These are phyloP conservation scores for Melopsittacus undulatus DNA, from an alignment of 2,797 vertebrate species.

Conservation along the genomic window DNA sequence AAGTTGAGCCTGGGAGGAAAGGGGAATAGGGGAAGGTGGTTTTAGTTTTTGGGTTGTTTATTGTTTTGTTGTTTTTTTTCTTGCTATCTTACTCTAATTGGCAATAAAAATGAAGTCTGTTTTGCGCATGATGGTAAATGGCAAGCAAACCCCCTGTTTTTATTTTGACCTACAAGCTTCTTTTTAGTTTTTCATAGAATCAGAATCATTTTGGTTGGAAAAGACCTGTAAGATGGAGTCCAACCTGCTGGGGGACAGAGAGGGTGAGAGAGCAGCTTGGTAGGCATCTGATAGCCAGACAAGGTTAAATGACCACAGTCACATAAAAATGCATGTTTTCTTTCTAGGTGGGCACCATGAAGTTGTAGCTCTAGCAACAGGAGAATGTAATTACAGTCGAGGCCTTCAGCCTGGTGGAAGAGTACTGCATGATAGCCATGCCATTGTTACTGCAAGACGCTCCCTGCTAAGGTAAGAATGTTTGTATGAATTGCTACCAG, in stretches of 20 bases:
- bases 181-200: background rate
- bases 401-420: constrained; percentile 77
- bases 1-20: background rate
- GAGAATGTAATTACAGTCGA: constrained; percentile 84
- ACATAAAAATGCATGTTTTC: background rate
- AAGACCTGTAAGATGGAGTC: background rate
- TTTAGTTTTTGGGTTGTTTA: background rate
- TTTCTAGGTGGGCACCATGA: constrained; percentile 75
- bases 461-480: constrained; percentile 87
- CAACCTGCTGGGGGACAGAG: background rate
- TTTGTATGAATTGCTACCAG: fast-evolving
- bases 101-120: background rate
- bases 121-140: background rate
- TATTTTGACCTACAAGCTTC: background rate
- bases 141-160: background rate
- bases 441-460: constrained; percentile 87
- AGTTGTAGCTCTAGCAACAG: constrained; percentile 91
- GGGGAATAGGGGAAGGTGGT: background rate
- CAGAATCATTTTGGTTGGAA: background rate
- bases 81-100: background rate
- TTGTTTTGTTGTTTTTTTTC: background rate
- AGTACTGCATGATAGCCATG: constrained; percentile 89
- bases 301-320: fast-evolving
- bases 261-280: background rate
- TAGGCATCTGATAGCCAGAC: background rate